These are phyloP conservation scores for Tryphoninae sp. DNA, from an alignment of 2,888 invertebrate genomes.

Conservation along the genomic window DNA sequence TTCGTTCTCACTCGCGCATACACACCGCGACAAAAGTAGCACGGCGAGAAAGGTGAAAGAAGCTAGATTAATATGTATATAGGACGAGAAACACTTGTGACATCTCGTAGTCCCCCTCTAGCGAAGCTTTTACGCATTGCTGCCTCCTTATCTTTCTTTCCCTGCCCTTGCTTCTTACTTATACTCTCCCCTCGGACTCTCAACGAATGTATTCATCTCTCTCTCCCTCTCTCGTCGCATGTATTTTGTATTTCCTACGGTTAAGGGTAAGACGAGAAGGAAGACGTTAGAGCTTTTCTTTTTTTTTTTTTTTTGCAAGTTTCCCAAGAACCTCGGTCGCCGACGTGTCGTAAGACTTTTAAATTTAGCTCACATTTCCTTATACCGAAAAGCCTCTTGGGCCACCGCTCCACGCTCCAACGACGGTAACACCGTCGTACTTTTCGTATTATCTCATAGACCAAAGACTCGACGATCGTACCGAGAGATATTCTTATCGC, in stretches of 20 bases:
- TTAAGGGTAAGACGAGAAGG: constrained; percentile 30
- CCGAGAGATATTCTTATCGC: not conserved
- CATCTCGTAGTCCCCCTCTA: constrained; percentile 12
- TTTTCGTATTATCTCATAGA: constrained; percentile 34
- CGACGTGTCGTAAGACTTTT: constrained; percentile 46
- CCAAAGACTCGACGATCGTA: not conserved
- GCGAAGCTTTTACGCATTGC: constrained; percentile 59
- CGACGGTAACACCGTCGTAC: constrained; percentile 21
- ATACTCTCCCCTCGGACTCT: not conserved
- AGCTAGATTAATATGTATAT: constrained; percentile 3
- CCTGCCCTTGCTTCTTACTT: constrained; percentile 9
- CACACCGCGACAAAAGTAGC: not conserved
- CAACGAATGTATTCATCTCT: not conserved
- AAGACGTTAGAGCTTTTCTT: constrained; percentile 22
- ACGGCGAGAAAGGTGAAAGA: not conserved
- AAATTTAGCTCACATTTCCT: constrained; percentile 51
- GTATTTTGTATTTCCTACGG: constrained; percentile 49
- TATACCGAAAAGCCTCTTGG: constrained; percentile 19
- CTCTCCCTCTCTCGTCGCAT: constrained; percentile 8
- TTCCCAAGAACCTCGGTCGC: constrained; percentile 2
- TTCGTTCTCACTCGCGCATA: constrained; percentile 7
- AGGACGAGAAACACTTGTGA: constrained; percentile 9
- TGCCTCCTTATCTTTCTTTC: constrained; percentile 49
- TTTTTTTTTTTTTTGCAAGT: constrained; percentile 13
- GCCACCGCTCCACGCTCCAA: not conserved